phyloP scores from a whole-genome alignment of 1,140 invertebrate species.

The Aphelenchoides avenae region DNA sequence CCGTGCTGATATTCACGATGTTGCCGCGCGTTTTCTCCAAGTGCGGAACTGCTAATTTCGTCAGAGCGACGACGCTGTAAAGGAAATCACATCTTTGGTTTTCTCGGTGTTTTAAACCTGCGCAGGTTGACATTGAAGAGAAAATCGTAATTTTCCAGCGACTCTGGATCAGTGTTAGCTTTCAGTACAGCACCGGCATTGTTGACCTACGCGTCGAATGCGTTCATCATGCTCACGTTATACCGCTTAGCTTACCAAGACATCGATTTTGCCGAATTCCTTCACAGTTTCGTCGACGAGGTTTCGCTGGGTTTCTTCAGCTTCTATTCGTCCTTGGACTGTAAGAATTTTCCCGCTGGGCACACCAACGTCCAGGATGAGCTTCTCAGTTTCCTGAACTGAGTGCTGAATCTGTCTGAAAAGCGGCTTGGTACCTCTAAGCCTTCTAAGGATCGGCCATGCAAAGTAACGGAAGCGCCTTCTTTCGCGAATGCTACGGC shows the following conservation, averaged over 20 bases:
- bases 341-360: background rate
- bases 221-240: background rate
- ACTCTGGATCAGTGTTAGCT: constrained; percentile 3
- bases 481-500: too few species aligned
- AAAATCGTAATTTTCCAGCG: constrained; percentile 21
- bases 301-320: constrained; percentile 5
- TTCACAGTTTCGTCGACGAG: constrained; percentile 5
- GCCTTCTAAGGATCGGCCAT: too few species aligned
- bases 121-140: constrained; percentile 19
- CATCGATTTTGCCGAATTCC: constrained; percentile 21
- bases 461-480: too few species aligned
- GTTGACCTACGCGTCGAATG: constrained; percentile 3
- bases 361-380: constrained; percentile 3
- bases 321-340: constrained; percentile 6
- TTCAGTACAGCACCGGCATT: constrained; percentile 12
- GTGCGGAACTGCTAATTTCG: constrained; percentile 17
- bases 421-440: too few species aligned
- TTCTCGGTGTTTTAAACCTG: background rate
- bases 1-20: constrained; percentile 13
- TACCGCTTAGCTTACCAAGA: constrained; percentile 18
- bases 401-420: too few species aligned
- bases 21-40: constrained; percentile 18
- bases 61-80: constrained; percentile 13
- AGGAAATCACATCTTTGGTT: background rate
- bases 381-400: constrained; percentile 2